Percentiles rank a stretch among this genome's conserved stretches.
Conservation (phyloP, 1,140 invertebrate species). For the Maniola jurtina region DNA sequence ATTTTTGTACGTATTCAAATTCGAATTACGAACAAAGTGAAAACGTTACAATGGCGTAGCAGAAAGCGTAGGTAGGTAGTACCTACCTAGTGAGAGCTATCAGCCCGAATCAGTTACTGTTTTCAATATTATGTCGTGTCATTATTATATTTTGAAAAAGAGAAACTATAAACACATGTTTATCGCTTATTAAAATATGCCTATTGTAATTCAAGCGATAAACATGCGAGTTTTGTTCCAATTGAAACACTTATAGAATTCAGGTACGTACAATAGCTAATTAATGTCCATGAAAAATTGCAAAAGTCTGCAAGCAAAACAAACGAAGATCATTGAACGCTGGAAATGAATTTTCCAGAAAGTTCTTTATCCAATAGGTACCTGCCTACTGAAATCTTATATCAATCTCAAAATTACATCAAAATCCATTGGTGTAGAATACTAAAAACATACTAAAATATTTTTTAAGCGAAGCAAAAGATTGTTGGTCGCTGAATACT, state of each 20-base stretch:
- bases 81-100: slow-evolving; percentile 42
- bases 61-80: slow-evolving; percentile 51
- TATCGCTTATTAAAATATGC: background rate
- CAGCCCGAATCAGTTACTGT: slow-evolving; percentile 46
- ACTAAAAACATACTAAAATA: too few relatives aligned
- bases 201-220: background rate
- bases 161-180: slow-evolving; percentile 2
- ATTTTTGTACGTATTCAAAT: slow-evolving; percentile 27
- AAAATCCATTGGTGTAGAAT: too few relatives aligned
- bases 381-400: too few relatives aligned
- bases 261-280: background rate
- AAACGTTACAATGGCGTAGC: slow-evolving; percentile 51
- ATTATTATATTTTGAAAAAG: background rate
- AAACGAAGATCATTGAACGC: background rate
- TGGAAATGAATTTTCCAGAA: background rate
- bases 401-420: too few relatives aligned
- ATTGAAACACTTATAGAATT: background rate
- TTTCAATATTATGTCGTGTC: slow-evolving; percentile 31
- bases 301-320: background rate
- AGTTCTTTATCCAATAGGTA: background rate
- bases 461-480: too few relatives aligned
- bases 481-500: too few relatives aligned
- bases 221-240: background rate
- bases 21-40: slow-evolving; percentile 46
- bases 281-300: background rate